Percentiles rank a stretch among this genome's conserved stretches.
These are phyloP conservation scores for Noctilio leporinus DNA, from an alignment of 2,113 vertebrate genomes.

Conservation along the genomic window DNA sequence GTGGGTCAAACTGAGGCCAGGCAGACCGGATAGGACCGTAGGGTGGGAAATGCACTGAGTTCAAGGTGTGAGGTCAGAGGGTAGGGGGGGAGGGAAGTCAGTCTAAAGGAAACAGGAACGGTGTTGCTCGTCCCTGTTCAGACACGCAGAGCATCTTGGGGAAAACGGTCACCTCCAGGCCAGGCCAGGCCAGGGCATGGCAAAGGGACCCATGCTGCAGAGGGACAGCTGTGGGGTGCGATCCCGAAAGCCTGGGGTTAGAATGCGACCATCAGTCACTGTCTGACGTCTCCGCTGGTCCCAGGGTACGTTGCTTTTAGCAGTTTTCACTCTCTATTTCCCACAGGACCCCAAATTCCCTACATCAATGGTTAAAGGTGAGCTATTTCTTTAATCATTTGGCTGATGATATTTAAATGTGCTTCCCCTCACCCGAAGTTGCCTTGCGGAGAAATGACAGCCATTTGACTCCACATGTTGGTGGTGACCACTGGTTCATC, in stretches of 20 bases:
- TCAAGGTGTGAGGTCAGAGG: not conserved
- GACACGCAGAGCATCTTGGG: not conserved
- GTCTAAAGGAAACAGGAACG: not conserved
- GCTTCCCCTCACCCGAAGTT: not conserved
- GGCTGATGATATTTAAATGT: not conserved
- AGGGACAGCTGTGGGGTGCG: accelerated
- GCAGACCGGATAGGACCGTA: accelerated
- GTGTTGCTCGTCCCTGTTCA: not conserved
- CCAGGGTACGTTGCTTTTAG: not conserved
- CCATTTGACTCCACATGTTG: not conserved
- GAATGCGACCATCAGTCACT: not conserved
- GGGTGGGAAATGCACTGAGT: not conserved
- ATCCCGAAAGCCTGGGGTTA: not conserved
- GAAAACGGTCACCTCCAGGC: not conserved
- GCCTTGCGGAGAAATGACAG: not conserved
- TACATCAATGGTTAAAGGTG: not conserved
- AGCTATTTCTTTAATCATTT: not conserved
- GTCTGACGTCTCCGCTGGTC: not conserved
- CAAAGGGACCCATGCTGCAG: accelerated
- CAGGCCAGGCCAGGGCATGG: not conserved
- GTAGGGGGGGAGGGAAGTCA: not conserved
- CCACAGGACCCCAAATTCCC: not conserved
- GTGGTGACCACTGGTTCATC: not conserved
- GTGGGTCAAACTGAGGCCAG: not conserved
- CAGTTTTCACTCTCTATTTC: not conserved